These are phyloP conservation scores for Cydia amplana DNA, from an alignment of 1,140 invertebrate species.

Conservation along the genomic window DNA sequence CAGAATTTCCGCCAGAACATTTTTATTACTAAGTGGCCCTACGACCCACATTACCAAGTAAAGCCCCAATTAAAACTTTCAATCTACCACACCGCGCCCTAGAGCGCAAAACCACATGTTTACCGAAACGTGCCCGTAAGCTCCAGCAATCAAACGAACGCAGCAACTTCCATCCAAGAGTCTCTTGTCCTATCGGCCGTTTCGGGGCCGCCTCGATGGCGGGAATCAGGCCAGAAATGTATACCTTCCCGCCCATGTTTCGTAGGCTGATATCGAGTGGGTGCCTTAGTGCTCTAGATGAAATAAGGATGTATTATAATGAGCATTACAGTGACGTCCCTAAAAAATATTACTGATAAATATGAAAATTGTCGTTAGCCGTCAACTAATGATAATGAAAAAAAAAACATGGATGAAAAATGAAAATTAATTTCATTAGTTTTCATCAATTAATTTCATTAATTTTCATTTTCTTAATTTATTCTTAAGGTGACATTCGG, in stretches of 20 bases:
- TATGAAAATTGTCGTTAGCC: too few relatives aligned
- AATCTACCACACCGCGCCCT: background rate
- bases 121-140: background rate
- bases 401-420: too few relatives aligned
- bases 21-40: background rate
- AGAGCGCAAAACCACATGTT: background rate
- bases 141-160: conserved; percentile 11
- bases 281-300: background rate
- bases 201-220: background rate
- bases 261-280: conserved; percentile 1
- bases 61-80: conserved; percentile 2
- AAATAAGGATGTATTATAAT: background rate
- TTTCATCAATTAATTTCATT: too few relatives aligned
- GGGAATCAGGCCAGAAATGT: conserved; percentile 8
- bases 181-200: conserved; percentile 21
- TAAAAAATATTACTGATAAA: background rate
- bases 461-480: too few relatives aligned
- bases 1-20: background rate
- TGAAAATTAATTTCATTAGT: too few relatives aligned
- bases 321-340: background rate
- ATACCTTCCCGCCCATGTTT: background rate
- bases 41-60: background rate
- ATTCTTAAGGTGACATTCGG: too few relatives aligned
- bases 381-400: too few relatives aligned
- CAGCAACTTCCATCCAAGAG: too few relatives aligned